Evolutionary conservation across 2,113 vertebrate genomes (phyloP), one percentile per base, ranked within the genome.

Genomic region (Nematolebias whitei): DNA sequence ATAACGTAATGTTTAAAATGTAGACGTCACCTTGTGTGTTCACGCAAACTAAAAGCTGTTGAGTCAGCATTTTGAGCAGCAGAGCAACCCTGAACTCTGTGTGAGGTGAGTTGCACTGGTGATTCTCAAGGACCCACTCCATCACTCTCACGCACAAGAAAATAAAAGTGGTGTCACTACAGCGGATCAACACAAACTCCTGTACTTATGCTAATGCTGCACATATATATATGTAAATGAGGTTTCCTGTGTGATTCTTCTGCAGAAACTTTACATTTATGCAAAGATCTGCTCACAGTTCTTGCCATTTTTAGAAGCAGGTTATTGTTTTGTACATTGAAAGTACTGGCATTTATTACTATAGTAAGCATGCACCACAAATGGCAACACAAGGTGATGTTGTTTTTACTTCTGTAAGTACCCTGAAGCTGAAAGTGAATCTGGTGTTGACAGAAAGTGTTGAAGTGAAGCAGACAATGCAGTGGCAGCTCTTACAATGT

Each of bases 61-160:
- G 32, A 85, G 48, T 86, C 83, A 74, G 64, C 77, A 45, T 40
- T 61, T 57, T 29, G 12, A 35, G 15, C 29, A 54, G 49, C 35
- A 62, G 50, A 63, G 55, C 72, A 62, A 58, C 39, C 15, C 10
- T 84, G 77, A 88, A 63, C 84, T 67, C 40, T 18, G 66, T 62
- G 73, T 68, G 47, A 81, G 65, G 43, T 72, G 77, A 24, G 55
- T 64, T 45, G 70, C 79, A 58, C 85, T 66, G 62, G 22, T 88
- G 90, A 80, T 47, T 90, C 78, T 89, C 72, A 84, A 91, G 92
- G 62, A 81, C 63, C 79, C 87, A 84, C 89, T 91, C 48, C 71
- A 85, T 29, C 47, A 78, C 43, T 16, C 53, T 45, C 51, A 84
- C 47, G 61, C 69, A 83, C 71, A 71, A 35, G 45, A 57, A 1